Percentiles rank a stretch among this genome's conserved stretches.
Conservation (phyloP, 2,113 vertebrate species). For the Gobius niger region DNA sequence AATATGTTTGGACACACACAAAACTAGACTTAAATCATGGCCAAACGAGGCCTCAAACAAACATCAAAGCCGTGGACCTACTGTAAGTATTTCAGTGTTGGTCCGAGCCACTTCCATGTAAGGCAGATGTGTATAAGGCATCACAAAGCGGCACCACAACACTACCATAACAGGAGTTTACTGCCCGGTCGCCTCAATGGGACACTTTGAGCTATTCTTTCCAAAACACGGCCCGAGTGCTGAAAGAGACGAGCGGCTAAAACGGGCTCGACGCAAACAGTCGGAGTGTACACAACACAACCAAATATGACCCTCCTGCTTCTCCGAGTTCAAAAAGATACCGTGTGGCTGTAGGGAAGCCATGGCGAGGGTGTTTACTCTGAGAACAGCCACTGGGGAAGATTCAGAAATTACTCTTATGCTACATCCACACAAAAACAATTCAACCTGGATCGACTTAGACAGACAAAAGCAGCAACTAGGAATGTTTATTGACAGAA, state of each 20-base stretch:
- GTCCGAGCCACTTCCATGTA: conserved; percentile 67
- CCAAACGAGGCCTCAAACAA: not conserved
- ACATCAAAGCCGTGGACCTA: not conserved
- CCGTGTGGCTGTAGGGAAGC: too few relatives aligned
- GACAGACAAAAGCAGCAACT: too few relatives aligned
- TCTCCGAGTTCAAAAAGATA: too few relatives aligned
- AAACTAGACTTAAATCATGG: not conserved
- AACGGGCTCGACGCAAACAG: conserved; percentile 45
- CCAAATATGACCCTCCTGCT: not conserved
- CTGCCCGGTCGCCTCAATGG: conserved; percentile 55
- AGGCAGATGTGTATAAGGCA: conserved; percentile 69
- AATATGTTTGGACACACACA: too few relatives aligned
- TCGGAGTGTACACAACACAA: conserved; percentile 15
- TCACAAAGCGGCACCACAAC: conserved; percentile 73
- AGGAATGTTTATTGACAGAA: too few relatives aligned
- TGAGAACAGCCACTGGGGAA: too few relatives aligned
- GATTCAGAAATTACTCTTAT: too few relatives aligned
- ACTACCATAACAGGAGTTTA: conserved; percentile 75
- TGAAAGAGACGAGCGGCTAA: conserved; percentile 41
- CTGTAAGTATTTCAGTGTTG: not conserved
- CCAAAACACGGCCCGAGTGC: conserved; percentile 64
- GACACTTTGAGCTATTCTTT: conserved; percentile 71
- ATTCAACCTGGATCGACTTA: too few relatives aligned
- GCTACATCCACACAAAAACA: too few relatives aligned
- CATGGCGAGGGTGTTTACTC: too few relatives aligned